Evolutionary conservation across 2,113 vertebrate genomes (phyloP), one percentile per base, ranked within the genome.

Genomic region (Planiliza haematocheilus): DNA sequence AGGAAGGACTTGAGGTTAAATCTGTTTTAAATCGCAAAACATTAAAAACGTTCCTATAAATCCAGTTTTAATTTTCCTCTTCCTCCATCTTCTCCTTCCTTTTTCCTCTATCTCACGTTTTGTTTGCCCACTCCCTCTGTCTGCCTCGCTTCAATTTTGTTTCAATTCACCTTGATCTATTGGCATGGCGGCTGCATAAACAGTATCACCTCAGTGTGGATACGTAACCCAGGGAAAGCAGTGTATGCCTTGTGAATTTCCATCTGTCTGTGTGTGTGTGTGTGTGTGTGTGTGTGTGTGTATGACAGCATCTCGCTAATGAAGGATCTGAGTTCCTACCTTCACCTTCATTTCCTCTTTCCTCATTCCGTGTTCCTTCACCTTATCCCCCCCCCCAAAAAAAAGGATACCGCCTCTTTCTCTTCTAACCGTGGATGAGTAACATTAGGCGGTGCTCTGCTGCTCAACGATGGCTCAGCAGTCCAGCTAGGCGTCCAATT

Each of bases 401-500:
- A 61, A 45, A 60, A 52, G n/a, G n/a, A n/a, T n/a, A 34, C 56
- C 76, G 74, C 45, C 65, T 74, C 72, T 78, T 38, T 61, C 69
- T 61, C 69, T 60, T 68, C 63, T 55, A 51, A 61, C 4, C 7
- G 53, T 74, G 58, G 72, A 71, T 63, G 78, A 77, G 71, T 68
- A 79, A 74, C 74, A 83, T 77, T 71, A 82, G 74, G 59, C 21
- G 12, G 68, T 20, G 48, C 57, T 49, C 63, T 10, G 37, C 4
- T 8, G 45, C 58, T 57, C 70, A 38, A n/a, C 30, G 16, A 21
- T 16, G 30, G 55, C 79, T 84, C 73, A 85, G 82, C 62, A 10
- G 80, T 87, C 86, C 36, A 57, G 67, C 83, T 16, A 50, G 80
- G 57, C 46, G 46, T 55, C 81, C 83, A 88, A 91, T 92, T 84